Percentiles rank a stretch among this genome's conserved stretches.
These are phyloP conservation scores for Tenthredo distinguenda DNA, from an alignment of 2,888 invertebrate genomes.

Conservation along the genomic window DNA sequence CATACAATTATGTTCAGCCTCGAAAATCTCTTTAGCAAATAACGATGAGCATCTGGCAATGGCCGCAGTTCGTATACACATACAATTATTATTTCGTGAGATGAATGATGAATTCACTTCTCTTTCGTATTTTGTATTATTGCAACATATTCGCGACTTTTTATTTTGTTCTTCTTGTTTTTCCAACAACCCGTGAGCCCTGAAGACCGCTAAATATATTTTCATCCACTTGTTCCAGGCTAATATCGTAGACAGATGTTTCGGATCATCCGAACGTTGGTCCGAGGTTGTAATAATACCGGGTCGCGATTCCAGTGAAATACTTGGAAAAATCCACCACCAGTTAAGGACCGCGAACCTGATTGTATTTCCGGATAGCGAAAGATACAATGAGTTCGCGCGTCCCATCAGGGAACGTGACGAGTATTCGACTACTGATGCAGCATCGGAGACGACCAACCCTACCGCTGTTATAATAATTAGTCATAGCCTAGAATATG, in stretches of 20 bases:
- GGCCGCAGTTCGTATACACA: neutral
- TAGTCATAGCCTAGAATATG: too few relatives aligned
- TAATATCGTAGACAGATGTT: neutral
- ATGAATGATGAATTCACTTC: neutral
- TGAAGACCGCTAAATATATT: too few relatives aligned
- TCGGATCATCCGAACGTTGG: constrained; percentile 8
- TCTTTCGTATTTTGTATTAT: neutral
- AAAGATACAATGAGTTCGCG: neutral
- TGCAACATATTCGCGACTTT: neutral
- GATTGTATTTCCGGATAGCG: neutral
- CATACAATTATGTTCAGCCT: neutral
- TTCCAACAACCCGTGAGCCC: too few relatives aligned
- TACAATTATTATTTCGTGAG: neutral
- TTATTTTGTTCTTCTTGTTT: too few relatives aligned
- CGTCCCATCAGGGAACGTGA: neutral
- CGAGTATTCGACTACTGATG: neutral
- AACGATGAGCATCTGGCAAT: neutral
- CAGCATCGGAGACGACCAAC: too few relatives aligned
- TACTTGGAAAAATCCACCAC: neutral
- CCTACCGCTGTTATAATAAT: neutral
- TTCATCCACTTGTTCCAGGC: neutral
- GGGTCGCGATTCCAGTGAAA: too few relatives aligned
- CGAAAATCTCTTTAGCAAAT: neutral
- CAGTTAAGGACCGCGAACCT: neutral
- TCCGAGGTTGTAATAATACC: neutral